Conservation (phyloP, 1,140 invertebrate species). For the Brachionus angularis region DNA sequence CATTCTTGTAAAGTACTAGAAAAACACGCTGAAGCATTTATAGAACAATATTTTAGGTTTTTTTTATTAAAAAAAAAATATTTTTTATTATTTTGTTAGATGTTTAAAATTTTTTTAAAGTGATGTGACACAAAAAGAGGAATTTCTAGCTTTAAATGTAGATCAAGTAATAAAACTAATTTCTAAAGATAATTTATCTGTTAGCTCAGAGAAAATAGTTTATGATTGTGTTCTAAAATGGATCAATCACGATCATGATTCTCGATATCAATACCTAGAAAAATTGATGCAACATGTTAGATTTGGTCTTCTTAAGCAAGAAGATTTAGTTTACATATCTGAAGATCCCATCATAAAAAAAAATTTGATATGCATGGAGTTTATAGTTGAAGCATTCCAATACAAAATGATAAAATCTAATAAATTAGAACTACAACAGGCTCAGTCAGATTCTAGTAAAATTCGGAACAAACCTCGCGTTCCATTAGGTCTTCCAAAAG, state of each 20-base stretch:
- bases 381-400: slow-evolving; percentile 10
- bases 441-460: background rate
- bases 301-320: slow-evolving; percentile 11
- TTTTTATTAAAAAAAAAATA: background rate
- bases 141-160: slow-evolving; percentile 1
- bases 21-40: slow-evolving; percentile 17
- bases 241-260: slow-evolving; percentile 22
- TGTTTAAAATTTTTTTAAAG: background rate
- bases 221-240: slow-evolving; percentile 21
- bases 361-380: slow-evolving; percentile 16
- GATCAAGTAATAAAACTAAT: slow-evolving; percentile 7
- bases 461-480: slow-evolving; percentile 6
- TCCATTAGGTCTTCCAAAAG: slow-evolving; percentile 24
- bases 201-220: slow-evolving; percentile 18
- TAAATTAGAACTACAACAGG: background rate
- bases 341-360: background rate
- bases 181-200: slow-evolving; percentile 14
- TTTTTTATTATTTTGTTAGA: background rate
- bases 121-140: slow-evolving; percentile 19
- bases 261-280: background rate
- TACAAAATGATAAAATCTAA: slow-evolving; percentile 31
- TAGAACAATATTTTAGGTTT: slow-evolving; percentile 1
- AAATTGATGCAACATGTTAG: slow-evolving; percentile 22
- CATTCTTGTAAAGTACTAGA: background rate
- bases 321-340: background rate